These are phyloP conservation scores for Autographa gamma DNA, from an alignment of 2,888 invertebrate species.

Conservation along the genomic window DNA sequence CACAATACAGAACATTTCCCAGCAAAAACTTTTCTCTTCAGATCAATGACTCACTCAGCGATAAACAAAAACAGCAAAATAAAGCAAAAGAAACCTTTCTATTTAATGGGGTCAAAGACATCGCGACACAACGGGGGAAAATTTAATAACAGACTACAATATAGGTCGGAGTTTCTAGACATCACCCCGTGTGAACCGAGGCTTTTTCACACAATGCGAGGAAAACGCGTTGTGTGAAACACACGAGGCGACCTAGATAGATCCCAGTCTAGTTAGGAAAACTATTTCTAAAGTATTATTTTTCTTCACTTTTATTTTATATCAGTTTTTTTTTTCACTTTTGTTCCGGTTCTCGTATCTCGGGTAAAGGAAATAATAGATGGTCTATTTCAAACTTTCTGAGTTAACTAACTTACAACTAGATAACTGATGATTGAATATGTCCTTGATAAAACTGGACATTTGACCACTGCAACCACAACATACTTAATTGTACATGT, in stretches of 20 bases:
- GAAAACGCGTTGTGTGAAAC: constrained; percentile 39
- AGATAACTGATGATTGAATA: too few species aligned
- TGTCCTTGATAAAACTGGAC: too few species aligned
- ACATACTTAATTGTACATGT: too few species aligned
- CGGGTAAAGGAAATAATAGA: neutral
- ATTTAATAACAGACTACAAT: constrained; percentile 54
- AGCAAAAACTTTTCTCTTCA: constrained; percentile 26
- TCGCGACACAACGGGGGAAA: constrained; percentile 49
- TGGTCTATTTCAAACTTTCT: neutral
- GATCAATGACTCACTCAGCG: constrained; percentile 46
- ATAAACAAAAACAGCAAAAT: constrained; percentile 23
- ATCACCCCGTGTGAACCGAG: constrained; percentile 51
- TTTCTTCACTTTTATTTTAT: neutral
- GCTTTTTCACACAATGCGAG: constrained; percentile 40
- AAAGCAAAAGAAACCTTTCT: constrained; percentile 33
- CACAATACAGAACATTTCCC: constrained; percentile 27
- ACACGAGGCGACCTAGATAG: constrained; percentile 29
- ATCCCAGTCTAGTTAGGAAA: constrained; percentile 11
- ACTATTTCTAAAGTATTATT: neutral
- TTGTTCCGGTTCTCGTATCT: too few species aligned
- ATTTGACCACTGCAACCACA: too few species aligned
- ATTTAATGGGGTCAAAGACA: constrained; percentile 49
- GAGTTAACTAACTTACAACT: too few species aligned
- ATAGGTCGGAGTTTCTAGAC: constrained; percentile 56
- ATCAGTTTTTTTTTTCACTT: neutral